phyloP scores from a whole-genome alignment of 2,113 vertebrate species.

The Gymnorhina tibicen region DNA sequence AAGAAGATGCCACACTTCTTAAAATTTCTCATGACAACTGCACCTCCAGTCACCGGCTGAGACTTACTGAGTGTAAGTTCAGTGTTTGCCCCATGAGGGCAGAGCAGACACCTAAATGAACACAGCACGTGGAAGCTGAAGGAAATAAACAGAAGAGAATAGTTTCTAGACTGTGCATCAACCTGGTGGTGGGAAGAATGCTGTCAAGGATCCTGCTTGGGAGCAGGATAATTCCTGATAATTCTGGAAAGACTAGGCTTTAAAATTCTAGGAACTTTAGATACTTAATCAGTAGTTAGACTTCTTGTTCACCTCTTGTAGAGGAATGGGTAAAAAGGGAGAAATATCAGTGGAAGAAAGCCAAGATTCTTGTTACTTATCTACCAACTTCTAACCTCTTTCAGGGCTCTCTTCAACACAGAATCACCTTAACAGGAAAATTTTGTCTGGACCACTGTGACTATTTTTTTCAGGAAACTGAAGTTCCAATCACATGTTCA shows the following conservation, averaged over 20 bases:
- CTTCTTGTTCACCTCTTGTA: background rate
- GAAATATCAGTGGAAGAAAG: background rate
- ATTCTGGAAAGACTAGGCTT: background rate
- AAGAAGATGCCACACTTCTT: background rate
- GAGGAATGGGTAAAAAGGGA: background rate
- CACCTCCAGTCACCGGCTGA: background rate
- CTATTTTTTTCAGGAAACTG: background rate
- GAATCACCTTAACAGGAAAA: background rate
- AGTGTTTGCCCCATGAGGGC: background rate
- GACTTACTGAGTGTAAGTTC: background rate
- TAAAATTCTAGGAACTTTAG: background rate
- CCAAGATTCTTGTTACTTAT: background rate
- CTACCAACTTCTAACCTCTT: background rate
- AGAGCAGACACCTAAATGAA: background rate
- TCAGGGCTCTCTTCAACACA: background rate
- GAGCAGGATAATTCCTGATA: background rate
- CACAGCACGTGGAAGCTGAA: accelerated
- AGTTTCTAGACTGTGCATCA: background rate
- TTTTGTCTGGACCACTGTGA: background rate
- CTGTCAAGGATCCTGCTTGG: background rate
- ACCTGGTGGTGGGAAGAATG: background rate
- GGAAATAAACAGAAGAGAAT: background rate
- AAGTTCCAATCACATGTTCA: background rate
- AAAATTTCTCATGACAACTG: background rate
- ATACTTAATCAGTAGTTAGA: background rate